Evolutionary conservation across 2,113 vertebrate genomes (phyloP).

Genomic region (Terrapene triunguis): DNA sequence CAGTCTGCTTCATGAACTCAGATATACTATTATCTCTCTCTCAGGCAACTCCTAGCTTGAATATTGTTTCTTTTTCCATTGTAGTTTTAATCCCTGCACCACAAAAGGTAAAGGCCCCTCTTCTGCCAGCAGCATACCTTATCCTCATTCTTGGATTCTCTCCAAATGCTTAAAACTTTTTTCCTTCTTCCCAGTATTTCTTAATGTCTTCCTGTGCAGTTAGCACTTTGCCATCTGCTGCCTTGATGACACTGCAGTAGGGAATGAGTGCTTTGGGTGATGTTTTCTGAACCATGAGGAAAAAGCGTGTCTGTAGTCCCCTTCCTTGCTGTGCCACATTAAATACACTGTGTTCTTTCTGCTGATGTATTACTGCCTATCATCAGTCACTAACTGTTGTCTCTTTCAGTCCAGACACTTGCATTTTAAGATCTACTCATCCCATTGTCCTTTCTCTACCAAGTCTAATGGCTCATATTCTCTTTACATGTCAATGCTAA

Average conservation of each 20-base stretch:
- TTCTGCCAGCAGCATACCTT: neutral
- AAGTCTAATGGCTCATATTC: slow-evolving; percentile 31
- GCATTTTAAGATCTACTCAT: slow-evolving; percentile 10
- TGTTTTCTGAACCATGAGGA: slow-evolving; percentile 45
- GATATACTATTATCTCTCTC: neutral
- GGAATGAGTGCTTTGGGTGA: neutral
- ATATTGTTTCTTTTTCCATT: neutral
- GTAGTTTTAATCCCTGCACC: slow-evolving; percentile 15
- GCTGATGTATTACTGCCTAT: slow-evolving; percentile 45
- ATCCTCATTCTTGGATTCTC: neutral
- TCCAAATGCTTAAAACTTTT: slow-evolving; percentile 33
- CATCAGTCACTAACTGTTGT: slow-evolving; percentile 27
- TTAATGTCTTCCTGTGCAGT: slow-evolving; percentile 48
- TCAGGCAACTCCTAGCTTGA: neutral
- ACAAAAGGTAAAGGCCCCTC: neutral
- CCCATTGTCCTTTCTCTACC: slow-evolving; percentile 18
- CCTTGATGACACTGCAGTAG: neutral
- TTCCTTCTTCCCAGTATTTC: neutral
- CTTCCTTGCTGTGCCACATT: neutral
- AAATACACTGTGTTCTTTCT: neutral
- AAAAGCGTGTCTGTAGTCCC: slow-evolving; percentile 15
- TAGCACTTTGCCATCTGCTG: slow-evolving; percentile 53
- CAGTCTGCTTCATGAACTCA: slow-evolving; percentile 6
- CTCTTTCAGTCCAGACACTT: slow-evolving; percentile 49
- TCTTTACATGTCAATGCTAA: slow-evolving; percentile 12